Base-by-base conservation (phyloP, 2,797 vertebrate genomes). In the Cyprinella venusta region DNA sequence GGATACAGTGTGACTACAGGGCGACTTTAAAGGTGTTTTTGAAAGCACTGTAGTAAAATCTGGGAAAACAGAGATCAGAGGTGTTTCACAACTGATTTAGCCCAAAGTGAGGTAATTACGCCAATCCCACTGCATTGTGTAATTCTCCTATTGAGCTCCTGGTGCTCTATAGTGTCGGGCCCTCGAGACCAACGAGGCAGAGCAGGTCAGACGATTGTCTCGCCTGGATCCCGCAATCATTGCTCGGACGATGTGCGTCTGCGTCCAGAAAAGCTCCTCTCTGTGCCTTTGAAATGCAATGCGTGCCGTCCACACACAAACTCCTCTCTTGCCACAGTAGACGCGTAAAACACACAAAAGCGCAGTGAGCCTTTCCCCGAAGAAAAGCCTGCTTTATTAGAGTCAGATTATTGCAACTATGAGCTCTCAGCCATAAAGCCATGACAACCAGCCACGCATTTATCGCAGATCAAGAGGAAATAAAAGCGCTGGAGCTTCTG, bases 101-200 rank as follows among this genome's bases (percentile, higher is more conserved):
- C 90, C 89, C 91, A 89, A 86, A 89, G 90, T 90, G 90, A 92
- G 91, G 86, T 87, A 92, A 88, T 95, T 93, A 94, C 90, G 92
- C 88, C 85, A 75, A 86, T 89, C 80, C 83, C 90, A 90, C 90
- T 92, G 92, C 91, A 94, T 94, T 95, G 95, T 94, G 93, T 93
- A 89, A 96, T 96, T 95, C 93, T 92, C 90, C 94, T 93, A 91
- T 94, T 93, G 93, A 95, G 96, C 96, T 96, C 92, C 92, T 95
- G 86, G 88, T 92, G 93, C 88, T 89, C 89, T 95, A 93, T 91
- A 95, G 93, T 91, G 92, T 93, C 92, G 88, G 92, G 45, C 52
- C 21, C n/a, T 59, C 21, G 54, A 56, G 90, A 93, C 91, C 94
- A 95, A 91, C 93, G 92, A 92, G 92, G 93, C 93, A 90, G 93